Evolutionary conservation across 2,888 invertebrate species (phyloP).

Genomic region (Plagiodera versicolora): DNA sequence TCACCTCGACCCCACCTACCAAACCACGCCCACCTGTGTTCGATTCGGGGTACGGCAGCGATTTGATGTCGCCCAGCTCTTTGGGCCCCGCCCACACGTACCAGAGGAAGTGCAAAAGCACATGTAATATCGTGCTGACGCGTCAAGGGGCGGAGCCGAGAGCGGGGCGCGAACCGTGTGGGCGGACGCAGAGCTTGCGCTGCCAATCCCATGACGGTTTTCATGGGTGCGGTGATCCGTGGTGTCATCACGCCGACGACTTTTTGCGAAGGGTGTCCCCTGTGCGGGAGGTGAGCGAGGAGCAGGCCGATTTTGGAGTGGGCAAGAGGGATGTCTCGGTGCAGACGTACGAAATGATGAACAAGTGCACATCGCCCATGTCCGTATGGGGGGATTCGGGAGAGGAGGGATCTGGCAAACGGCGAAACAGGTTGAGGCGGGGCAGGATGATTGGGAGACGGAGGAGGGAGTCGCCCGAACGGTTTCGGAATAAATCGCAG

Average conservation of each 20-base stretch:
- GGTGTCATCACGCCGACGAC: constrained; percentile 53
- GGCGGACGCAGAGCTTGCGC: constrained; percentile 53
- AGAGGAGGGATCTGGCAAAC: constrained; percentile 24
- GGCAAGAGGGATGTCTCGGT: constrained; percentile 57
- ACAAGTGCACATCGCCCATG: constrained; percentile 54
- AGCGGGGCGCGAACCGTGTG: constrained; percentile 30
- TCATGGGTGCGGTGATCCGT: constrained; percentile 55
- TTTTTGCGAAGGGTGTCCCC: constrained; percentile 47
- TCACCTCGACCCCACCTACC: constrained; percentile 57
- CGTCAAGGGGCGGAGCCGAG: constrained; percentile 38
- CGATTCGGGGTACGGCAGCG: constrained; percentile 62
- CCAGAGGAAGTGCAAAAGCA: constrained; percentile 64
- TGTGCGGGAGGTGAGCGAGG: constrained; percentile 55
- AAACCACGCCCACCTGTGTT: constrained; percentile 31
- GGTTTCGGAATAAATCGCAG: background rate
- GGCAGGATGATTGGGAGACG: constrained; percentile 18
- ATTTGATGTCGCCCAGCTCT: constrained; percentile 55
- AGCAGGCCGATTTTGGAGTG: background rate
- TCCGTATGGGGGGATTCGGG: constrained; percentile 38
- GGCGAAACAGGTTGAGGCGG: constrained; percentile 24
- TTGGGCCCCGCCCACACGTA: constrained; percentile 48
- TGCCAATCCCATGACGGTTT: constrained; percentile 51
- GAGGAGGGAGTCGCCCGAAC: constrained; percentile 5
- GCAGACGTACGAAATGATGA: constrained; percentile 57
- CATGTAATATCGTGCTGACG: constrained; percentile 68